Percentiles rank a stretch among this genome's conserved stretches.
phyloP scores from a whole-genome alignment of 1,140 invertebrate genomes.

The Palaemon carinicauda region DNA sequence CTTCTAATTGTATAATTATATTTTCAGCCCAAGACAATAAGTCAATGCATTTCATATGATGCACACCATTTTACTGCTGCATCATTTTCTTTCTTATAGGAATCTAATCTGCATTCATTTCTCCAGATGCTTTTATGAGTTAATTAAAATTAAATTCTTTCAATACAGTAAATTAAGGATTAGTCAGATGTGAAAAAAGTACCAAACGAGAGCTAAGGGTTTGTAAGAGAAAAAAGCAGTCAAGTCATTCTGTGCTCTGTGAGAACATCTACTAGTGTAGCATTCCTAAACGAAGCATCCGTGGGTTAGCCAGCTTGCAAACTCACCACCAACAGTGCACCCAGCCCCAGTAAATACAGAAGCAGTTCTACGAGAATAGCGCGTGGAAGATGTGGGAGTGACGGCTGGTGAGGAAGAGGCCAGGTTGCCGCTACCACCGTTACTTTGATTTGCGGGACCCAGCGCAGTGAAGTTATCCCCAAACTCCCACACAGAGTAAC shows the following conservation, averaged over 20 bases:
- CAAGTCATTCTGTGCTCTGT: conserved; percentile 3
- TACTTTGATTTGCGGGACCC: conserved; percentile 50
- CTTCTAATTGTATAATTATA: too few species aligned
- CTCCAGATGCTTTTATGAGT: conserved; percentile 2
- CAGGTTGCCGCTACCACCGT: conserved; percentile 41
- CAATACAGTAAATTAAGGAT: background rate
- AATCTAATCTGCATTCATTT: conserved; percentile 9
- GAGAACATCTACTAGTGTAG: conserved; percentile 40
- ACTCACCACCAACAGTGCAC: conserved; percentile 54
- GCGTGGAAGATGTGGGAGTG: conserved; percentile 56
- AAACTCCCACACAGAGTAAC: conserved; percentile 60
- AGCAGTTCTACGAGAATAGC: conserved; percentile 55
- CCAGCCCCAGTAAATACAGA: conserved; percentile 57
- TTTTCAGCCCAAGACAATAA: too few species aligned
- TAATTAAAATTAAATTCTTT: background rate
- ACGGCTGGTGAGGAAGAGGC: conserved; percentile 45
- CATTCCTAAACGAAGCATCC: conserved; percentile 43
- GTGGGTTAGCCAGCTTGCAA: conserved; percentile 47
- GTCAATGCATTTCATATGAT: too few species aligned
- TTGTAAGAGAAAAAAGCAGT: background rate
- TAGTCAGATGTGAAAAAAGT: background rate
- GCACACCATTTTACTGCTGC: too few species aligned
- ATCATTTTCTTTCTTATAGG: background rate
- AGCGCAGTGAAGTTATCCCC: conserved; percentile 59
- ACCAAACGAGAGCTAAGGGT: background rate